Conservation (phyloP, 2,113 vertebrate genomes). For the Hippocampus abdominalis region DNA sequence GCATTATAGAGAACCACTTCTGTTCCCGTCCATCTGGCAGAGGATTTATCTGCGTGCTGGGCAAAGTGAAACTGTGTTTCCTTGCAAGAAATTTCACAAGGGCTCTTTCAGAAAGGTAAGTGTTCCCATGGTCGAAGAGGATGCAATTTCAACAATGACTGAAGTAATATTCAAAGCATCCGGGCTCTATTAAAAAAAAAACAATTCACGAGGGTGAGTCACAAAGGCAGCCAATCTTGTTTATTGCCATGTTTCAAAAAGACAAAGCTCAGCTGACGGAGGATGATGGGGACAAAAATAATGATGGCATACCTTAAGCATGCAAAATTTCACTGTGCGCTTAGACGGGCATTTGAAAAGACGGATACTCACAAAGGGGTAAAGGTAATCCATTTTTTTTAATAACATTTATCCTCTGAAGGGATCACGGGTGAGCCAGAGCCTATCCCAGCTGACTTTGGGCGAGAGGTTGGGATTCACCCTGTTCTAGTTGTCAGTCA, state of each 20-base stretch:
- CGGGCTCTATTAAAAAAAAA: conserved; percentile 22
- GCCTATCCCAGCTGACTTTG: neutral
- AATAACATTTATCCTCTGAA: too few species aligned
- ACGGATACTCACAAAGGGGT: neutral
- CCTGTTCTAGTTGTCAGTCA: too few species aligned
- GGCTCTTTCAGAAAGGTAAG: conserved; percentile 31
- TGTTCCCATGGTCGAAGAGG: conserved; percentile 25
- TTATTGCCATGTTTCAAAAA: conserved; percentile 29
- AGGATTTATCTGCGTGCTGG: conserved; percentile 28
- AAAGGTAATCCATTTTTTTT: neutral
- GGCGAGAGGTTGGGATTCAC: neutral
- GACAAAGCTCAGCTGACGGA: conserved; percentile 16
- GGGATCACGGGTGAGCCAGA: neutral
- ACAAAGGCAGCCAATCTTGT: conserved; percentile 20
- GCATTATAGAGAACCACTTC: conserved; percentile 9
- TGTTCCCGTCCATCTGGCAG: conserved; percentile 37
- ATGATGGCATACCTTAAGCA: neutral
- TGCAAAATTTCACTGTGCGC: neutral
- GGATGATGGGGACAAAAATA: neutral
- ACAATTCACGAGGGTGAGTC: conserved; percentile 25
- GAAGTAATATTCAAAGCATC: conserved; percentile 34
- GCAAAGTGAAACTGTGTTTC: conserved; percentile 25
- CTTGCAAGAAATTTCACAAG: conserved; percentile 11
- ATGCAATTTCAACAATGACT: conserved; percentile 17
- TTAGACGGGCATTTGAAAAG: neutral